These are phyloP conservation scores for Drosophila mauritiana DNA, from an alignment of 1,140 invertebrate species.

Conservation along the genomic window DNA sequence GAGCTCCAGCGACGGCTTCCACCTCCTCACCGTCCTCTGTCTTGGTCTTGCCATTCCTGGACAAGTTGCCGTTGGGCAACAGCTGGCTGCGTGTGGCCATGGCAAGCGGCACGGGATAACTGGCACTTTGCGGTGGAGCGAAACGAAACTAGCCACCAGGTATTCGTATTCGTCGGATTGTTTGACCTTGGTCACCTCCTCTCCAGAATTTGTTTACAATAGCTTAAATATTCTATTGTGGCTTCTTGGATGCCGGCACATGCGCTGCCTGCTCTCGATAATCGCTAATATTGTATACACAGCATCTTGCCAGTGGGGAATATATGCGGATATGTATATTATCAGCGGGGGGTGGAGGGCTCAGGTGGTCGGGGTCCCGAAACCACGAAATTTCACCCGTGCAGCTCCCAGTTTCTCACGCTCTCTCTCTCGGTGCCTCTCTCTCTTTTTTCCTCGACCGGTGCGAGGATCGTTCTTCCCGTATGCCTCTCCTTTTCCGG, in stretches of 20 bases:
- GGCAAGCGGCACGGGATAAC: conserved; percentile 46
- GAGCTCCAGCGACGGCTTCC: background rate
- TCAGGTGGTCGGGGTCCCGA: conserved; percentile 19
- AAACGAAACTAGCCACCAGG: conserved; percentile 37
- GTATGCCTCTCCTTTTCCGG: background rate
- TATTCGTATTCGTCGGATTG: conserved; percentile 40
- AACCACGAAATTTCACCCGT: conserved; percentile 51
- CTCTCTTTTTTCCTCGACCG: conserved; percentile 4
- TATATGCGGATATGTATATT: background rate
- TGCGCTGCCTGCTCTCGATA: conserved; percentile 49
- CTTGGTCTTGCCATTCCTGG: conserved; percentile 25
- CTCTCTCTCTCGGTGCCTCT: background rate
- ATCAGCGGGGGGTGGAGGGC: background rate
- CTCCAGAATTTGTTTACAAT: conserved; percentile 65
- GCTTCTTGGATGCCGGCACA: conserved; percentile 47
- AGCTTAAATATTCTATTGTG: conserved; percentile 58
- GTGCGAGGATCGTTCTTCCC: conserved; percentile 6
- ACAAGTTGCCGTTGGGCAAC: conserved; percentile 48
- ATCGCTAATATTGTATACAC: conserved; percentile 76
- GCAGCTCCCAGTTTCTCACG: conserved; percentile 4
- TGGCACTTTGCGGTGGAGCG: conserved; percentile 28
- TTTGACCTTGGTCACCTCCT: conserved; percentile 41
- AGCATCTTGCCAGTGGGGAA: conserved; percentile 56
- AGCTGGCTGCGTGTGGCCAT: conserved; percentile 66
- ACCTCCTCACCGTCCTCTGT: background rate